Conservation (phyloP, 2,888 invertebrate species). For the Napeogenes inachia region DNA sequence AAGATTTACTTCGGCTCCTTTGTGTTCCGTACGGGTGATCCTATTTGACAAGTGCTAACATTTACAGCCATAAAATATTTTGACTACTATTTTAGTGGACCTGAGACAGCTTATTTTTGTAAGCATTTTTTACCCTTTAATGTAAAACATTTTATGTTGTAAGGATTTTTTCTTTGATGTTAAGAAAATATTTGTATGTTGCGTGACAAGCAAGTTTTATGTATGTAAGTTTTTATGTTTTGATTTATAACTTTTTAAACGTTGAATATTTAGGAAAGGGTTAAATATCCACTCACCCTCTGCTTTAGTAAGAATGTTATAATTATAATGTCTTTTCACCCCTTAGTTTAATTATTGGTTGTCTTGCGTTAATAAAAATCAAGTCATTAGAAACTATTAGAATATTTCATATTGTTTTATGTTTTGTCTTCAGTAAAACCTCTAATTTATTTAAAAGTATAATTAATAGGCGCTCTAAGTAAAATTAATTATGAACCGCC, state of each 20-base stretch:
- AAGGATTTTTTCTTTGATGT: neutral
- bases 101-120: slow-evolving; percentile 41
- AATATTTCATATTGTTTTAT: slow-evolving; percentile 58
- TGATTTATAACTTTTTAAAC: slow-evolving; percentile 8
- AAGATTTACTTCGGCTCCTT: slow-evolving; percentile 68
- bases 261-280: slow-evolving; percentile 10
- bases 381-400: slow-evolving; percentile 73
- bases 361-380: slow-evolving; percentile 62
- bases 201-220: slow-evolving; percentile 6
- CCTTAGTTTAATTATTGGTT: slow-evolving; percentile 66
- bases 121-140: slow-evolving; percentile 2
- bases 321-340: slow-evolving; percentile 44
- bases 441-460: slow-evolving; percentile 68
- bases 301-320: slow-evolving; percentile 27
- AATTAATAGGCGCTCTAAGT: slow-evolving; percentile 48
- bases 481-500: slow-evolving; percentile 29
- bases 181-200: neutral
- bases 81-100: slow-evolving; percentile 67
- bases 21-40: slow-evolving; percentile 65
- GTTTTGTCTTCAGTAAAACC: slow-evolving; percentile 47
- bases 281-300: slow-evolving; percentile 28
- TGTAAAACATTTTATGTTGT: neutral
- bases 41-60: slow-evolving; percentile 73
- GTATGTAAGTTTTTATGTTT: slow-evolving; percentile 9
- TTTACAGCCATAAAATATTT: slow-evolving; percentile 73